Evolutionary conservation across 2,113 vertebrate species (phyloP).

Genomic region (Aviceda subcristata): DNA sequence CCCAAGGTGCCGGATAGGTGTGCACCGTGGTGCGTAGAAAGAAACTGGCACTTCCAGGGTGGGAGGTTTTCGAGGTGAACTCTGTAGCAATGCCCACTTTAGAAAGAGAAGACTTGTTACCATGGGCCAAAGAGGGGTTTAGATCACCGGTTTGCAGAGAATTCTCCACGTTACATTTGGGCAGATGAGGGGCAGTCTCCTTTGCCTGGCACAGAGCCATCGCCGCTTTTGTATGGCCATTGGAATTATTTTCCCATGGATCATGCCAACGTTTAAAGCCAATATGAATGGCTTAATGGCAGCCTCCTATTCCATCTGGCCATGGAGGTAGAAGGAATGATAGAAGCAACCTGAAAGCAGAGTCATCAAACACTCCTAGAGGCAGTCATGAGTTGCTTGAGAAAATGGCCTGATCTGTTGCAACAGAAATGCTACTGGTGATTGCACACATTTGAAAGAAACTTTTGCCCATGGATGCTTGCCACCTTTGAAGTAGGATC

Average conservation of each 20-base stretch:
- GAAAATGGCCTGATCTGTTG: not conserved
- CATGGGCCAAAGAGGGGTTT: not conserved
- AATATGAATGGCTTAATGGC: not conserved
- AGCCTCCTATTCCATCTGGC: not conserved
- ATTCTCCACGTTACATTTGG: not conserved
- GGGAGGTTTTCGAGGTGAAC: not conserved
- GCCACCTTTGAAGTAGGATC: not conserved
- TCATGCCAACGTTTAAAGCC: not conserved
- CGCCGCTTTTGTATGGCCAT: not conserved
- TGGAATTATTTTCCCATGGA: not conserved
- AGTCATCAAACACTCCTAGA: not conserved
- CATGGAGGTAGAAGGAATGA: not conserved
- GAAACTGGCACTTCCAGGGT: not conserved
- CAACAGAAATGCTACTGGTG: not conserved
- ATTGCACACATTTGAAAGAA: not conserved
- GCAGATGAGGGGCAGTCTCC: not conserved
- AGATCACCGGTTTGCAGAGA: not conserved
- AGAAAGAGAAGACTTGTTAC: not conserved
- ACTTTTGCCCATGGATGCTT: not conserved
- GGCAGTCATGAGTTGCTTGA: not conserved
- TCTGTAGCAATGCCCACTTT: not conserved
- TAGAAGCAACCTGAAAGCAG: not conserved
- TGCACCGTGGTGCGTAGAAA: not conserved
- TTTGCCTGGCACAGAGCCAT: not conserved
- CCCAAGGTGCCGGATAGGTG: not conserved